A percentile compares a stretch with the other conserved stretches of the same genome.
These are phyloP conservation scores for Pseudoatta argentina DNA, from an alignment of 1,140 invertebrate genomes.

Conservation along the genomic window DNA sequence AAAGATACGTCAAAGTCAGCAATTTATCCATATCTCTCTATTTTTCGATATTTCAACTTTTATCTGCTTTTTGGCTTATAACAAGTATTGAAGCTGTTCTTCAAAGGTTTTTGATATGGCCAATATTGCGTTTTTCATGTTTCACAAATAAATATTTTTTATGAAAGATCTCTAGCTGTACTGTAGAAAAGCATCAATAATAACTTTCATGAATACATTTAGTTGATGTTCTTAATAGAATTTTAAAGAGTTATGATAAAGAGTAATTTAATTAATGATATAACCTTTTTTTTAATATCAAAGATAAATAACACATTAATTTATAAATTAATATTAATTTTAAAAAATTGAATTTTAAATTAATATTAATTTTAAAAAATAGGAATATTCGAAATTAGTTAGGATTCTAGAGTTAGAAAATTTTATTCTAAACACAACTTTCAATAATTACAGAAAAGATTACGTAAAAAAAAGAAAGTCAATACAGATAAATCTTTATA, in stretches of 20 bases:
- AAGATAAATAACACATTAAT: not conserved
- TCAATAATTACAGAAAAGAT: not conserved
- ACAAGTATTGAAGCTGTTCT: not conserved
- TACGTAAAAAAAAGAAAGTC: not conserved
- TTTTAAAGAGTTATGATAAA: not conserved
- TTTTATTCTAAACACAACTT: not conserved
- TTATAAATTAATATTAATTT: not conserved
- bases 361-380: not conserved
- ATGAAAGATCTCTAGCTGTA: not conserved
- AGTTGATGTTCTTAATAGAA: no score
- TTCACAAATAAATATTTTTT: not conserved
- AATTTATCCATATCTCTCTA: not conserved
- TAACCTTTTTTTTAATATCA: not conserved
- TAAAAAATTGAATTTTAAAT: not conserved
- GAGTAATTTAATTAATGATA: not conserved
- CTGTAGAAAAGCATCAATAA: not conserved
- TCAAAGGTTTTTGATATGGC: not conserved
- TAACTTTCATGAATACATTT: not conserved
- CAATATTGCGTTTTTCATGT: not conserved
- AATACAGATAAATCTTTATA: not conserved
- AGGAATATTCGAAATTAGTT: not conserved
- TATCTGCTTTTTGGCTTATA: not conserved
- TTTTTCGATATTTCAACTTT: not conserved
- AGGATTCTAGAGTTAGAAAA: not conserved
- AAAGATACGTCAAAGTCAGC: not conserved